Evolutionary conservation across 2,888 invertebrate species (phyloP).

Genomic region (Oligia latruncula): DNA sequence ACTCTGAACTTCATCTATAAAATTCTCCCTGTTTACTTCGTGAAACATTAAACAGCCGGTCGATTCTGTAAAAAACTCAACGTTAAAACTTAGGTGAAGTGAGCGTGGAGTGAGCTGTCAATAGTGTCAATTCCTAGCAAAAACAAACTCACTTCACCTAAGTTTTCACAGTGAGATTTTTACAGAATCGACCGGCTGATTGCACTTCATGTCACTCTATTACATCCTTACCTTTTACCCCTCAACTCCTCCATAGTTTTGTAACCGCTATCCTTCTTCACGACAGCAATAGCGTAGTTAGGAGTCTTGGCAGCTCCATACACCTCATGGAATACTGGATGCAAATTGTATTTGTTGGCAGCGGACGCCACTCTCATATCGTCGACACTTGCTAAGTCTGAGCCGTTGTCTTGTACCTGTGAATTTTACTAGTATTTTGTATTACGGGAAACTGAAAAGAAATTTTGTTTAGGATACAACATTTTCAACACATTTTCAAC

Average conservation of each 20-base stretch:
- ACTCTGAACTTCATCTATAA: neutral
- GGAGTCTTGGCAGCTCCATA: conserved; percentile 89
- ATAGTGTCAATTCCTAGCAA: no score
- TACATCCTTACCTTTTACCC: conserved; percentile 89
- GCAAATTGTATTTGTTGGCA: conserved; percentile 89
- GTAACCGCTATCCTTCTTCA: conserved; percentile 90
- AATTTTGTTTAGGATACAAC: neutral
- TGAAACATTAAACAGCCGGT: no score
- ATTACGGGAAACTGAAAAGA: neutral
- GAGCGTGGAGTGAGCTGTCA: no score
- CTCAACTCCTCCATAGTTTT: conserved; percentile 90
- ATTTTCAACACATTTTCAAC: no score
- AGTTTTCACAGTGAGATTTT: no score
- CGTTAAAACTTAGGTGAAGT: no score
- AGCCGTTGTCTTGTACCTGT: conserved; percentile 91
- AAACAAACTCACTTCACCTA: no score
- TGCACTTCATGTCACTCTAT: neutral
- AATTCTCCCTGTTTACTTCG: neutral
- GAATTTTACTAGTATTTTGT: neutral
- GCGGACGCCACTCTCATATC: conserved; percentile 90
- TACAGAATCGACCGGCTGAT: neutral
- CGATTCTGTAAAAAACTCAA: no score
- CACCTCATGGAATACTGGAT: conserved; percentile 92
- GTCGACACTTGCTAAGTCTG: conserved; percentile 93
- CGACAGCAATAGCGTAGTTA: conserved; percentile 92